Conservation (phyloP, 23 tunicate genomes). For the Halocynthia roretzi region DNA sequence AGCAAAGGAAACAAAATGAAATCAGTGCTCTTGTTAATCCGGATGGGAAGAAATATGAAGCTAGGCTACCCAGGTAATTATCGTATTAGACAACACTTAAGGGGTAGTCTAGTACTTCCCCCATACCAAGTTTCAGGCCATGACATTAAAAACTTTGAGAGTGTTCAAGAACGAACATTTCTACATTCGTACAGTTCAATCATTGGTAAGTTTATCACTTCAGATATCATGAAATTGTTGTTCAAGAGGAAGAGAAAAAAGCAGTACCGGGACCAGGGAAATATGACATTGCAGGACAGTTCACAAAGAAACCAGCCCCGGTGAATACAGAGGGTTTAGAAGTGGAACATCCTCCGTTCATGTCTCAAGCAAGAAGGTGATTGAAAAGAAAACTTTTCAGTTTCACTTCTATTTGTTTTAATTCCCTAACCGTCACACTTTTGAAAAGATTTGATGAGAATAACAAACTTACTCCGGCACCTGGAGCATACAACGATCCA, state of each 20-base stretch:
- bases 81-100: not conserved
- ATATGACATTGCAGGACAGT: conserved; percentile 76
- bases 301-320: conserved; percentile 64
- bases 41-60: conserved; percentile 81
- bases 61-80: conserved; percentile 65
- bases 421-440: not conserved
- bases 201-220: not conserved
- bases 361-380: conserved; percentile 73
- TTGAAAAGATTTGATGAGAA: conserved; percentile 39
- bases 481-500: conserved; percentile 91
- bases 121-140: too few relatives aligned
- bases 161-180: too few relatives aligned
- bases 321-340: conserved; percentile 83
- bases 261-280: conserved; percentile 92
- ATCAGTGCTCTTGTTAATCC: conserved; percentile 63
- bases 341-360: conserved; percentile 91
- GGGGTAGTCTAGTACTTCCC: not conserved
- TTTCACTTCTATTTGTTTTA: too few relatives aligned
- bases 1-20: conserved; percentile 34
- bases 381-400: not conserved
- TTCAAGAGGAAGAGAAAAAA: conserved; percentile 60
- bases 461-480: conserved; percentile 68
- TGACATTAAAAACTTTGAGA: too few relatives aligned
- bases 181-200: too few relatives aligned
- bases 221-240: conserved; percentile 92